Evolutionary conservation across 2,797 vertebrate species (phyloP), one percentile per base, ranked within the genome.

Genomic region (Eulemur rubriventer): DNA sequence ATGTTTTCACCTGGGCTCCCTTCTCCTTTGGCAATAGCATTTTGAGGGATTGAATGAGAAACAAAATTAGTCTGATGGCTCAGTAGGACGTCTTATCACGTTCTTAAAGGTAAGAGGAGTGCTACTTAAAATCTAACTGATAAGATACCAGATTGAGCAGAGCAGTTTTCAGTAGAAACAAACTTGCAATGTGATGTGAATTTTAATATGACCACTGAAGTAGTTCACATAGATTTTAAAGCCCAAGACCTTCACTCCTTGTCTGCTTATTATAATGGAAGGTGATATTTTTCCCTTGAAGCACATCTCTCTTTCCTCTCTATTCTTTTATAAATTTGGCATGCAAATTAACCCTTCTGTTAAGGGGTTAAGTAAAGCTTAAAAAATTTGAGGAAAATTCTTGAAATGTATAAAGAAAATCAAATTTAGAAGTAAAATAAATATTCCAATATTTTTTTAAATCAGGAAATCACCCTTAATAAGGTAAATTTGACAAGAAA

Each of bases 21-120:
- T 97, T 89, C 95, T 92, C 96, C 95, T 95, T 95, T 94, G 95
- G 91, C 95, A 97, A 93, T 79, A 84, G 95, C 96, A 33, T 97
- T 97, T 96, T 85, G 97, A 98, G 97, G 96, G 96, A 96, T 98
- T 98, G 97, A 98, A 98, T 89, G 97, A 94, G 98, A 98, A 97
- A 88, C 80, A 96, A 98, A 98, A 97, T 90, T 96, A 97, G 97
- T 97, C 63, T 98, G 98, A 97, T 98, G 93, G 93, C 97, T 98
- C 98, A 85, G 92, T 91, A 96, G 97, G 97, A 98, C 88, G 96
- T 80, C 97, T 98, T 95, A 98, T 98, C 97, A 84, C 97, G 92
- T 98, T 98, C 98, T 13, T 96, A 94, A 92, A 97, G 65, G 92
- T 91, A 96, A 97, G 88, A 97, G 96, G 95, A 98, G 85, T 65